Conservation (phyloP, 23 tunicate genomes). For the Halocynthia aurantium region DNA sequence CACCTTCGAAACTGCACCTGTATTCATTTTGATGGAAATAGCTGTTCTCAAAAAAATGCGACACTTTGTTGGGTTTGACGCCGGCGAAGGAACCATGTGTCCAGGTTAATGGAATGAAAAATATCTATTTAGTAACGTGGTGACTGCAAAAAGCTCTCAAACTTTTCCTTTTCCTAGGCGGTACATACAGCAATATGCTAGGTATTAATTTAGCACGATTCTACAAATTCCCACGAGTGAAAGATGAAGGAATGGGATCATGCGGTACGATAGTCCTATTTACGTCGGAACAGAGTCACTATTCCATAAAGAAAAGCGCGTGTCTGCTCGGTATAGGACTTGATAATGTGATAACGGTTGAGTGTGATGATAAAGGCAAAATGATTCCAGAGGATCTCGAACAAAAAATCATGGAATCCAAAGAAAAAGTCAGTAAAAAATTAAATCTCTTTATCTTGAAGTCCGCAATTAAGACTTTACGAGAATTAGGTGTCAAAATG, state of each 20-base stretch:
- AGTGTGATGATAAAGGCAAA: conserved; percentile 35
- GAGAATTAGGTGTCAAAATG: too few relatives aligned
- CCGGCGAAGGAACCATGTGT: conserved; percentile 78
- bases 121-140: background rate
- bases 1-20: conserved; percentile 85
- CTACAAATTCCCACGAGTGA: conserved; percentile 42
- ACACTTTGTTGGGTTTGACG: conserved; percentile 42
- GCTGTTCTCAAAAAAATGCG: conserved; percentile 31
- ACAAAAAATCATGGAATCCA: conserved; percentile 12
- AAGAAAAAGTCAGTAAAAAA: conserved; percentile 11
- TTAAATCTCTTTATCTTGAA: too few relatives aligned
- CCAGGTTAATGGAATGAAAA: conserved; percentile 31
- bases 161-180: conserved; percentile 27
- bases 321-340: conserved; percentile 53
- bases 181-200: conserved; percentile 71
- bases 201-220: conserved; percentile 70
- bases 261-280: conserved; percentile 53
- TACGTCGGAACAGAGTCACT: conserved; percentile 33
- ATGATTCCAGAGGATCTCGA: conserved; percentile 55
- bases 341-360: conserved; percentile 37
- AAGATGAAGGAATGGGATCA: conserved; percentile 28
- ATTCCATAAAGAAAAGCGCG: conserved; percentile 56
- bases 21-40: conserved; percentile 65
- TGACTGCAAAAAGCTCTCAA: too few relatives aligned
- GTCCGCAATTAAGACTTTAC: too few relatives aligned